Conservation (phyloP, 2,888 invertebrate genomes). For the Cosmia trapezina region DNA sequence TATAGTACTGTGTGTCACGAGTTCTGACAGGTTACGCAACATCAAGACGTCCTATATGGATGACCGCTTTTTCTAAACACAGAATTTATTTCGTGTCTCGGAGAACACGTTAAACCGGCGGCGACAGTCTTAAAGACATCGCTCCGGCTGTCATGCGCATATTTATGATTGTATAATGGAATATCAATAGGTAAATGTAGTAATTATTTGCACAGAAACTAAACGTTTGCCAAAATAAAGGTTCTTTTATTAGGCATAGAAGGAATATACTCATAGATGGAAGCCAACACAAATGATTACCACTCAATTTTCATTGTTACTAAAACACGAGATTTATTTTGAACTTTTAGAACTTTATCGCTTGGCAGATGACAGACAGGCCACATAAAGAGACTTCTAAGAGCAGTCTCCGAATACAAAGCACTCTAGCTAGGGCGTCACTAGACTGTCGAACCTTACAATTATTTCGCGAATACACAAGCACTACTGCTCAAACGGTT, state of each 20-base stretch:
- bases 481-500: not conserved
- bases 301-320: not conserved
- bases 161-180: constrained; percentile 42
- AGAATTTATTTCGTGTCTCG: constrained; percentile 34
- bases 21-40: constrained; percentile 26
- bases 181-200: constrained; percentile 23
- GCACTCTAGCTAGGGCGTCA: not conserved
- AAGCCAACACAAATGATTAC: not conserved
- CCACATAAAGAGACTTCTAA: not conserved
- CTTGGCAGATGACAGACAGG: not conserved
- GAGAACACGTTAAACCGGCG: constrained; percentile 25
- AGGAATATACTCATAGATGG: not conserved
- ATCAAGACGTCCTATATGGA: constrained; percentile 26
- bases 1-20: not conserved
- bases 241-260: not conserved
- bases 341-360: not conserved
- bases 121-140: constrained; percentile 34
- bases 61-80: constrained; percentile 42
- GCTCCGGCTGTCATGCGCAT: constrained; percentile 35
- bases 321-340: not conserved
- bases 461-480: not conserved
- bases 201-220: constrained; percentile 4
- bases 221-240: constrained; percentile 10
- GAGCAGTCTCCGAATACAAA: not conserved
- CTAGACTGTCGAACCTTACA: constrained; percentile 1